Conservation (phyloP, 2,888 invertebrate species). For the Arctia plantaginis region DNA sequence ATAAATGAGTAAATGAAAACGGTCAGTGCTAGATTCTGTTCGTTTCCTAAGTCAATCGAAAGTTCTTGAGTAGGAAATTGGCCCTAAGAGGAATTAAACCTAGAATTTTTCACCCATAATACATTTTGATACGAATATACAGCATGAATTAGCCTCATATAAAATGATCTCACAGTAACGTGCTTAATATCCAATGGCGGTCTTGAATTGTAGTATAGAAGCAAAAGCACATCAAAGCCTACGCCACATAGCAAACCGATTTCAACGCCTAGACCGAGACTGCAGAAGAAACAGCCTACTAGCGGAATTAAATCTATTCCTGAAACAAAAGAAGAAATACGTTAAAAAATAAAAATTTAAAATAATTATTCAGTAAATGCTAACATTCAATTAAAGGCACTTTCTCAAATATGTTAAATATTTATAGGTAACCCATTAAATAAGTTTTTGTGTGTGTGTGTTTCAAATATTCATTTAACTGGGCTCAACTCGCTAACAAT, state of each 20-base stretch:
- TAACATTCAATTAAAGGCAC: neutral
- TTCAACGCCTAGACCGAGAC: constrained; percentile 90
- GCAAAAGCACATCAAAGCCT: constrained; percentile 86
- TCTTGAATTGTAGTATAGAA: constrained; percentile 88
- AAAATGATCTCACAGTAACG: constrained; percentile 77
- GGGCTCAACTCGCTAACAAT: neutral
- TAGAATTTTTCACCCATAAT: too few species aligned
- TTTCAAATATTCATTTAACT: neutral
- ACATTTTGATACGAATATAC: neutral
- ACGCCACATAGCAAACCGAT: constrained; percentile 88
- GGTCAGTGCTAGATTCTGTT: too few species aligned
- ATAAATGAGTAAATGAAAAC: neutral
- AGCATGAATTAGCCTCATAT: neutral
- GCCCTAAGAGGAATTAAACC: too few species aligned
- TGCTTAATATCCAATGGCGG: constrained; percentile 87
- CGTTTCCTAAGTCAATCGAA: too few species aligned
- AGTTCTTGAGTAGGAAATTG: too few species aligned
- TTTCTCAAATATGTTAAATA: neutral
- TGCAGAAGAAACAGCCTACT: constrained; percentile 88
- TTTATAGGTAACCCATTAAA: too few species aligned
- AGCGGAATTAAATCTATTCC: constrained; percentile 90
- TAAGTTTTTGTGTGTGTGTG: too few species aligned
- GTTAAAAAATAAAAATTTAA: neutral
- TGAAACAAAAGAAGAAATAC: constrained; percentile 56
- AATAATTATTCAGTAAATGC: too few species aligned